These are phyloP conservation scores for Macroramphosus scolopax DNA, from an alignment of 2,797 vertebrate species.

Conservation along the genomic window DNA sequence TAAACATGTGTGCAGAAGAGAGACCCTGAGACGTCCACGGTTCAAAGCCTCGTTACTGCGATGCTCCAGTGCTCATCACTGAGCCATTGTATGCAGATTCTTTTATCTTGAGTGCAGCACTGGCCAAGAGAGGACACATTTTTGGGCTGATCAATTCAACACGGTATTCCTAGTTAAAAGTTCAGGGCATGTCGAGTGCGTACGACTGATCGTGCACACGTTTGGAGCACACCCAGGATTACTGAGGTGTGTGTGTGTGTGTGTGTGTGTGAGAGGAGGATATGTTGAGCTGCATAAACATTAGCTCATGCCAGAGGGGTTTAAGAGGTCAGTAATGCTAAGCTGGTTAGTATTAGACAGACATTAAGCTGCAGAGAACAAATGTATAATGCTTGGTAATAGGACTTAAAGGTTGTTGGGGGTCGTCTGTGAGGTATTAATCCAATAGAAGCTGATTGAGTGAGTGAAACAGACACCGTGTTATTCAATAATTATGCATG, in stretches of 20 bases:
- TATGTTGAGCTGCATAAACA: not conserved
- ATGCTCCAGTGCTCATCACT: no score
- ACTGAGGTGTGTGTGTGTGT: not conserved
- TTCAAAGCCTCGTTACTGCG: no score
- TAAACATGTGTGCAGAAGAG: no score
- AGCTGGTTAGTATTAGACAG: conserved; percentile 10
- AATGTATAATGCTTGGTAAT: not conserved
- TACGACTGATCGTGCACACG: not conserved
- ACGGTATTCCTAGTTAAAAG: no score
- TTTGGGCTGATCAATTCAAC: no score
- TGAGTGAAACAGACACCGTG: not conserved
- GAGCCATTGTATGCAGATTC: no score
- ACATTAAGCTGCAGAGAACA: not conserved
- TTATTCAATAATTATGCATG: not conserved
- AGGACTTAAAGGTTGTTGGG: not conserved
- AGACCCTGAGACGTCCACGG: no score
- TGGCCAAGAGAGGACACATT: no score
- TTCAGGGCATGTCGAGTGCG: not conserved
- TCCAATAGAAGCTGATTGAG: not conserved
- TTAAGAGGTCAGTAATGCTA: conserved; percentile 20
- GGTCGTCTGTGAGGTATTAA: not conserved
- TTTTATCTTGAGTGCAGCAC: no score
- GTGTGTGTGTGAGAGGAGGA: not conserved
- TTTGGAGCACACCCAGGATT: not conserved
- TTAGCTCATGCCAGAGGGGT: not conserved